Conservation (phyloP, 2,113 vertebrate genomes). For the Corapipo altera region DNA sequence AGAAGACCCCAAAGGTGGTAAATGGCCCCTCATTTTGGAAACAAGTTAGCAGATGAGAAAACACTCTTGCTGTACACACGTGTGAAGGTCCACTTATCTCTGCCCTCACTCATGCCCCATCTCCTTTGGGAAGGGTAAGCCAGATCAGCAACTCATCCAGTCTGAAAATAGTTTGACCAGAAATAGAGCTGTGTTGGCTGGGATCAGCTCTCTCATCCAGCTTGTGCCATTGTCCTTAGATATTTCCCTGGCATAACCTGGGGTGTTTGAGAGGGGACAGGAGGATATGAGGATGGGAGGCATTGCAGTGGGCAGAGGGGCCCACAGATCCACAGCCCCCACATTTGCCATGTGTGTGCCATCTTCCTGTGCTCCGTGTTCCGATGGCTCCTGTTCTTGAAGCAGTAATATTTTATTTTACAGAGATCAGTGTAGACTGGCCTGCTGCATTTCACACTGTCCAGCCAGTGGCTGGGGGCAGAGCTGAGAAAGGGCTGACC, state of each 20-base stretch:
- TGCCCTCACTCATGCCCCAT: not conserved
- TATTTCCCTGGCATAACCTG: not conserved
- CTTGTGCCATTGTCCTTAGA: not conserved
- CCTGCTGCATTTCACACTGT: not conserved
- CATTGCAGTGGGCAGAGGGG: accelerated
- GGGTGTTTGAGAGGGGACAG: not conserved
- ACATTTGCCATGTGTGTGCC: not conserved
- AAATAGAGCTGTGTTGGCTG: not conserved
- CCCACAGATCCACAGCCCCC: not conserved
- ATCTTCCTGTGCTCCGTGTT: not conserved
- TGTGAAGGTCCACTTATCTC: not conserved
- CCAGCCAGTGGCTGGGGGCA: not conserved
- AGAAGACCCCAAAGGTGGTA: not conserved
- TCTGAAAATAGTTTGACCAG: not conserved
- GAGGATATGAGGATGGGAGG: not conserved
- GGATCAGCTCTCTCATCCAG: not conserved
- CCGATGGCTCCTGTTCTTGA: not conserved
- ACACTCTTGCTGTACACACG: not conserved
- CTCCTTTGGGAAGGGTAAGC: not conserved
- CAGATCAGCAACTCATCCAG: not conserved
- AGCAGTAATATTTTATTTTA: not conserved
- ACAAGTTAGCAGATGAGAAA: not conserved
- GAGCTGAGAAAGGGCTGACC: not conserved
- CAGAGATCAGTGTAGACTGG: not conserved
- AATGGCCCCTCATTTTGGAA: not conserved